A percentile compares a stretch with the other conserved stretches of the same genome.
Evolutionary conservation across 1,140 invertebrate species (phyloP).

Genomic region (Radopholus similis): DNA sequence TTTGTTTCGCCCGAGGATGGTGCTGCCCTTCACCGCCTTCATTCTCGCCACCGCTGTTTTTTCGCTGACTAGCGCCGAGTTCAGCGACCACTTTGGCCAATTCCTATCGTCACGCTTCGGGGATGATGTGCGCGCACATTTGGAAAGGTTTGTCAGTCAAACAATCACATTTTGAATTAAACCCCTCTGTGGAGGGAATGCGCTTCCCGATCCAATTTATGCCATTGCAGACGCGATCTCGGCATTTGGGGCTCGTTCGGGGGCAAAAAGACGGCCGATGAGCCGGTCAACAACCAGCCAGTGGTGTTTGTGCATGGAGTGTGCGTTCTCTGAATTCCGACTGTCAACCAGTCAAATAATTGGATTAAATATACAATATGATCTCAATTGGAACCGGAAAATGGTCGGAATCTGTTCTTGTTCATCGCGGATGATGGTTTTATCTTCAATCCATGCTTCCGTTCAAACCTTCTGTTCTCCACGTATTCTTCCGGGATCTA

Average conservation of each 20-base stretch:
- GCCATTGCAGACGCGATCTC: conserved; percentile 38
- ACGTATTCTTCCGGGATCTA: too few species aligned
- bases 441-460: too few species aligned
- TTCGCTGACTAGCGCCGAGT: conserved; percentile 7
- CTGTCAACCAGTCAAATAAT: too few species aligned
- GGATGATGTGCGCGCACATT: conserved; percentile 45
- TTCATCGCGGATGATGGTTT: too few species aligned
- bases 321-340: too few species aligned
- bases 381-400: not conserved
- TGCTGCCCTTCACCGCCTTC: too few species aligned
- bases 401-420: too few species aligned
- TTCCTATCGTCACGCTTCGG: conserved; percentile 51
- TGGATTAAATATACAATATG: not conserved
- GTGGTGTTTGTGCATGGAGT: conserved; percentile 49
- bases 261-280: conserved; percentile 34
- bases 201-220: not conserved
- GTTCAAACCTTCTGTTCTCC: too few species aligned
- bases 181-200: not conserved
- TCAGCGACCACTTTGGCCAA: conserved; percentile 34
- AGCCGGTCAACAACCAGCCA: conserved; percentile 45
- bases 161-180: not conserved
- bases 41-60: too few species aligned
- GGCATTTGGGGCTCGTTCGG: conserved; percentile 50
- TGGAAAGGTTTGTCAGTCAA: conserved; percentile 38
- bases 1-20: too few species aligned